A percentile compares a stretch with the other conserved stretches of the same genome.
Conservation (phyloP, 1,140 invertebrate species). For the Pogonomyrmex californicus region DNA sequence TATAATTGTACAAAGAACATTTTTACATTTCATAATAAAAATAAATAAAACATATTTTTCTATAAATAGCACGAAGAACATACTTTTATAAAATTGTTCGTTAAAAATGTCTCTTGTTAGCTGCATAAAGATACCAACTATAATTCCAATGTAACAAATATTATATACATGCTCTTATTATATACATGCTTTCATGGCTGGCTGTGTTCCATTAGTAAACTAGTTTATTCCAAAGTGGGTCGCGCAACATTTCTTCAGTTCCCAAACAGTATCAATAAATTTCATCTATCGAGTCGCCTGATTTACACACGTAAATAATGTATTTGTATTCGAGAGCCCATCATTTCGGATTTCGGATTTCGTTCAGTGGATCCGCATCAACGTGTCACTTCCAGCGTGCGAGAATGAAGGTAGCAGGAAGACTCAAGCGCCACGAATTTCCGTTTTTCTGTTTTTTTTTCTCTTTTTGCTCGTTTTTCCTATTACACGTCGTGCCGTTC, state of each 20-base stretch:
- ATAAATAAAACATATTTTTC: not conserved
- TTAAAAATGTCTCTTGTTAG: not conserved
- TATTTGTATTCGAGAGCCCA: slow-evolving; percentile 27
- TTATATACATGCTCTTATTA: not conserved
- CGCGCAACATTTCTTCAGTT: slow-evolving; percentile 35
- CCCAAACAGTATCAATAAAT: slow-evolving; percentile 68
- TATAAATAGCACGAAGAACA: not conserved
- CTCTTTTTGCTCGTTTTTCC: slow-evolving; percentile 23
- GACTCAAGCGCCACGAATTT: slow-evolving; percentile 38
- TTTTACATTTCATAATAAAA: too few species aligned
- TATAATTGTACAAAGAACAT: too few species aligned
- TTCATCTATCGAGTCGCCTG: slow-evolving; percentile 53
- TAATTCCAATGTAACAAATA: not conserved
- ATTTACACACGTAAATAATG: slow-evolving; percentile 62
- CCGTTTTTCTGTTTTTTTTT: slow-evolving; percentile 48
- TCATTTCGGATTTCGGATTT: slow-evolving; percentile 68
- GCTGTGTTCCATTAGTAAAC: not conserved
- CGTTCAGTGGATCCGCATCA: slow-evolving; percentile 39
- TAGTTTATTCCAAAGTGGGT: slow-evolving; percentile 46
- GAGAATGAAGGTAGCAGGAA: not conserved
- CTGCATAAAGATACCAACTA: not conserved
- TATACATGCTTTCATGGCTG: not conserved
- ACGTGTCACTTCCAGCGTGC: slow-evolving; percentile 65
- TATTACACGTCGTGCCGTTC: slow-evolving; percentile 6
- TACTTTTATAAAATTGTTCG: not conserved